Percentiles rank a stretch among this genome's conserved stretches.
phyloP scores from a whole-genome alignment of 2,888 invertebrate species.

The Rotaria socialis region DNA sequence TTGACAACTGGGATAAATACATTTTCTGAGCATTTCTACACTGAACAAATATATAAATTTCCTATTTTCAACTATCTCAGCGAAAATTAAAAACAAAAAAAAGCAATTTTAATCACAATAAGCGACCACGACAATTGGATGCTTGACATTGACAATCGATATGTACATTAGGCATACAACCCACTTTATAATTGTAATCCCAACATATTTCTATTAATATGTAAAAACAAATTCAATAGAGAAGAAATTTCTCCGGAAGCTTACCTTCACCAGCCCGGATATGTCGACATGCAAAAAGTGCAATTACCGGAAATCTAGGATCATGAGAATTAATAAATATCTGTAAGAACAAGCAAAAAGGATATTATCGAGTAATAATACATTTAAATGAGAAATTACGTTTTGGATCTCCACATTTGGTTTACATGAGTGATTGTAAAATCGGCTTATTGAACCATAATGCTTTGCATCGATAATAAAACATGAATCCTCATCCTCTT shows the following conservation, averaged over 20 bases:
- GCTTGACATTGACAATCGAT: conserved; percentile 33
- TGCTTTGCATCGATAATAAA: conserved; percentile 13
- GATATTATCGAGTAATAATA: too few relatives aligned
- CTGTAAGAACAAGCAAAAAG: not conserved
- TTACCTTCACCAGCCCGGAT: conserved; percentile 32
- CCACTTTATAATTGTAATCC: conserved; percentile 36
- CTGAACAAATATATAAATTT: too few relatives aligned
- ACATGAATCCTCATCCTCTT: not conserved
- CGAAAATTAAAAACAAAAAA: not conserved
- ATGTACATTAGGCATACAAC: not conserved
- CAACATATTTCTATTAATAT: conserved; percentile 14
- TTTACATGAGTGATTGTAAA: conserved; percentile 29
- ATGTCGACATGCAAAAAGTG: conserved; percentile 13
- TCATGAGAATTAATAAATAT: conserved; percentile 36
- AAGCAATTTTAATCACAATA: not conserved
- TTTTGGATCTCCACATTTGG: conserved; percentile 28
- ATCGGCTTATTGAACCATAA: conserved; percentile 15
- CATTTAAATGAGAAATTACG: not conserved
- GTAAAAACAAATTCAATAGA: not conserved
- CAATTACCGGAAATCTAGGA: conserved; percentile 3
- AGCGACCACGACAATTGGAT: conserved; percentile 22
- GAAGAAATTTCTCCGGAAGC: not conserved
- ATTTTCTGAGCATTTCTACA: not conserved
- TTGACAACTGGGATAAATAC: not conserved
- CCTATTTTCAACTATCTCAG: too few relatives aligned